These are phyloP conservation scores for Pocillopora grandis DNA, from an alignment of 92 coral and sea anemone species.

Conservation along the genomic window DNA sequence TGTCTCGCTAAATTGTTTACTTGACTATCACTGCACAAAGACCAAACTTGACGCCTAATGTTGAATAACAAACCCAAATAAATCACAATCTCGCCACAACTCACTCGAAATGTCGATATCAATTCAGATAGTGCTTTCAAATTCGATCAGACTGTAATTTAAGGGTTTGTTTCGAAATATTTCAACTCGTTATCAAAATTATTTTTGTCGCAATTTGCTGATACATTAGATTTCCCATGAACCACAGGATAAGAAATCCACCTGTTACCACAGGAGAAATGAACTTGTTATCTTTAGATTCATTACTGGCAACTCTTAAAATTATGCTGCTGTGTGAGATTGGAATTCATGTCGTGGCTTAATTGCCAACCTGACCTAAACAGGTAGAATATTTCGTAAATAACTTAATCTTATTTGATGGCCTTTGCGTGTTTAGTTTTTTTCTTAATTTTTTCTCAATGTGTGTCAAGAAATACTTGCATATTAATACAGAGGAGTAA, in stretches of 20 bases:
- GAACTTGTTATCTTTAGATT: background rate
- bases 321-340: background rate
- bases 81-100: background rate
- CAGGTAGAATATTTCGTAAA: no score
- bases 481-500: background rate
- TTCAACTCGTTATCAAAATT: background rate
- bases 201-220: background rate
- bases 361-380: no score
- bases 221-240: constrained; percentile 10
- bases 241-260: background rate
- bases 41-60: constrained; percentile 3
- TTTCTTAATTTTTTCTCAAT: background rate
- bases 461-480: background rate
- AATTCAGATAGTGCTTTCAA: no score
- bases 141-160: background rate
- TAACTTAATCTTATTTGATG: background rate
- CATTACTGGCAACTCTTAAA: background rate
- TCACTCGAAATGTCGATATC: background rate
- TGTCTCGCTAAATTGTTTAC: constrained; percentile 23
- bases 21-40: constrained; percentile 1
- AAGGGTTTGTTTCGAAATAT: background rate
- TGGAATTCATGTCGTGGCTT: no score
- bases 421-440: background rate
- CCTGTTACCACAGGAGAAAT: constrained; percentile 11
- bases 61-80: constrained; percentile 1